Base-by-base conservation (phyloP, 2,113 vertebrate genomes). In the Xyliphius kryptos region DNA sequence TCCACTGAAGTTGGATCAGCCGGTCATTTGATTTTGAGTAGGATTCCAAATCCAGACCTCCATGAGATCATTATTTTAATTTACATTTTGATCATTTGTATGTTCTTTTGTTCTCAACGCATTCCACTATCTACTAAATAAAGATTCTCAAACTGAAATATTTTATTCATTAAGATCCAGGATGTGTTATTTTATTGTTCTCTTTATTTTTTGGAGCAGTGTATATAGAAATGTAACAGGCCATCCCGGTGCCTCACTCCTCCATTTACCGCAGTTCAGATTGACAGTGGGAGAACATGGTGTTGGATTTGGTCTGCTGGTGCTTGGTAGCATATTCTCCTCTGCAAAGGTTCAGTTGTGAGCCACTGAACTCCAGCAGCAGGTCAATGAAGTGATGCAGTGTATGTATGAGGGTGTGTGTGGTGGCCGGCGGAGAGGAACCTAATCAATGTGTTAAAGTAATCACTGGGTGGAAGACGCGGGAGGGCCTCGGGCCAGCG, bases 391-490 rank as follows among this genome's bases (percentile, higher is more conserved):
- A 68, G 77, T 77, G 69, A 76, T 77, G 61, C 70, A 63, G 68
- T 72, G 43, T 22, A 37, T 21, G 21, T 53, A n/a, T 15, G 15
- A 15, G 3, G 14, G 8, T 40, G 15, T 56, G 36, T 19, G 10
- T 22, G 15, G 36, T 15, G 14, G 74, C 76, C 68, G 81, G 80
- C 74, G 78, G 72, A 32, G 37, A 49, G 77, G 73, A 80, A 74
- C 66, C 79, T 82, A 87, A 87, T 88, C 84, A 82, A 86, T 88
- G 82, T 76, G 72, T 79, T 83, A 79, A 82, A 84, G 82, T 82
- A 84, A 87, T 86, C 81, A 81, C 80, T 85, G 79, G 76, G 78
- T 78, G 79, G 80, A 85, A 86, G 83, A 83, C 80, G 77, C 72
- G 68, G 68, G 73, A 76, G 80, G 77, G 76, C 83, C 81, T 40